Evolutionary conservation across 2,113 vertebrate genomes (phyloP).

Genomic region (Gallinago undulata): DNA sequence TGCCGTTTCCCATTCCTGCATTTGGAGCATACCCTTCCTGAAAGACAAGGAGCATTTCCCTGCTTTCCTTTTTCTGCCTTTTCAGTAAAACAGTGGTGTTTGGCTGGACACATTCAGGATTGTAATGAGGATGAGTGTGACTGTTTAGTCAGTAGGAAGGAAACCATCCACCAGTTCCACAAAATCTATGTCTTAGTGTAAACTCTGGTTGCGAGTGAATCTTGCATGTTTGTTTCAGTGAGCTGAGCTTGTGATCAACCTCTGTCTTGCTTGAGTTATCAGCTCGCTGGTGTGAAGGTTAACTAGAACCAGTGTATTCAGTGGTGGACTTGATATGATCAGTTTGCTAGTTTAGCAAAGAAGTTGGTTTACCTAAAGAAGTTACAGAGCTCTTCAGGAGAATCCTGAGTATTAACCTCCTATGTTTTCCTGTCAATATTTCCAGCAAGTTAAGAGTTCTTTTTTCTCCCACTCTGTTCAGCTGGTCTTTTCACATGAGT

Average conservation of each 20-base stretch:
- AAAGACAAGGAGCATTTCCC: not conserved
- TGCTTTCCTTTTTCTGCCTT: not conserved
- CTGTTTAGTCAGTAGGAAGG: not conserved
- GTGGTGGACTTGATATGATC: not conserved
- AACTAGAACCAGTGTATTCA: not conserved
- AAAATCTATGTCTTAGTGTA: not conserved
- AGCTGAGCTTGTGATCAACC: not conserved
- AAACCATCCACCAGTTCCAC: not conserved
- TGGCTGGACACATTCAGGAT: not conserved
- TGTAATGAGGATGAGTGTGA: not conserved
- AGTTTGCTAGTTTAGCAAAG: not conserved
- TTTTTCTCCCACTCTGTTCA: not conserved
- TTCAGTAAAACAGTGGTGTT: not conserved
- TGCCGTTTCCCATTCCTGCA: accelerated
- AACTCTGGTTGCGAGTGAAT: not conserved
- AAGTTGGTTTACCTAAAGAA: not conserved
- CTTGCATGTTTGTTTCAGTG: not conserved
- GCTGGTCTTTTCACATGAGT: not conserved
- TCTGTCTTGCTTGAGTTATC: not conserved
- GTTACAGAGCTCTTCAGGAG: not conserved
- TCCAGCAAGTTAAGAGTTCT: not conserved
- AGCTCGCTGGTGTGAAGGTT: not conserved
- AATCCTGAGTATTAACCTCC: not conserved
- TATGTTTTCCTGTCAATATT: not conserved
- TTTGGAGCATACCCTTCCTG: not conserved